Percentiles rank a stretch among this genome's conserved stretches.
These are phyloP conservation scores for Rhaphigaster nebulosa DNA, from an alignment of 2,888 invertebrate species.

Conservation along the genomic window DNA sequence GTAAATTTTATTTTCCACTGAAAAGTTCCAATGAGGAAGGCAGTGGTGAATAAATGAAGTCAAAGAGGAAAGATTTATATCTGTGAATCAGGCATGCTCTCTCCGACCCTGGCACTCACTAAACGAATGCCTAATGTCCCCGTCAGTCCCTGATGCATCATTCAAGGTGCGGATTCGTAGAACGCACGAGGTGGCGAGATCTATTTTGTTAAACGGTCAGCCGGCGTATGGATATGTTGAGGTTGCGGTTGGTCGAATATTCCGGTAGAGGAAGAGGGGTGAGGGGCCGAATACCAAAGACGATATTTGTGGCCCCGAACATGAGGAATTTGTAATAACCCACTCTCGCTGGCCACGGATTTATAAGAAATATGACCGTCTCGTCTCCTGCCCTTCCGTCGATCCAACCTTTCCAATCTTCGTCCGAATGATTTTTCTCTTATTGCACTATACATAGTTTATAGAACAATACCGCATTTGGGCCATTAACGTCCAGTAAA, in stretches of 20 bases:
- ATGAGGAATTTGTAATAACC: slow-evolving; percentile 43
- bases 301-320: slow-evolving; percentile 23
- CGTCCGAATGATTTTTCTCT: neutral
- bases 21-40: neutral
- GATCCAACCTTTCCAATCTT: neutral
- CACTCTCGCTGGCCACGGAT: neutral
- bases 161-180: slow-evolving; percentile 1
- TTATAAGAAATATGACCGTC: slow-evolving; percentile 32
- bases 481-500: neutral
- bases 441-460: neutral
- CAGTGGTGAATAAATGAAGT: slow-evolving; percentile 16
- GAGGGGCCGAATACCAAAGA: neutral
- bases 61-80: slow-evolving; percentile 8
- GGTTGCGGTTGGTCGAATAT: neutral
- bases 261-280: neutral
- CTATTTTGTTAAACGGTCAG: neutral
- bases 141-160: neutral
- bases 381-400: neutral
- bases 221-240: neutral
- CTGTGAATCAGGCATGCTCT: neutral
- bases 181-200: neutral
- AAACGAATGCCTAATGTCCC: neutral
- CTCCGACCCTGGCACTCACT: neutral
- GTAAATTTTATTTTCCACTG: slow-evolving; percentile 7
- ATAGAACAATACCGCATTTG: neutral